Evolutionary conservation across 2,888 invertebrate genomes (phyloP), one percentile per base, ranked within the genome.

Genomic region (Blastobasis lacticolella): DNA sequence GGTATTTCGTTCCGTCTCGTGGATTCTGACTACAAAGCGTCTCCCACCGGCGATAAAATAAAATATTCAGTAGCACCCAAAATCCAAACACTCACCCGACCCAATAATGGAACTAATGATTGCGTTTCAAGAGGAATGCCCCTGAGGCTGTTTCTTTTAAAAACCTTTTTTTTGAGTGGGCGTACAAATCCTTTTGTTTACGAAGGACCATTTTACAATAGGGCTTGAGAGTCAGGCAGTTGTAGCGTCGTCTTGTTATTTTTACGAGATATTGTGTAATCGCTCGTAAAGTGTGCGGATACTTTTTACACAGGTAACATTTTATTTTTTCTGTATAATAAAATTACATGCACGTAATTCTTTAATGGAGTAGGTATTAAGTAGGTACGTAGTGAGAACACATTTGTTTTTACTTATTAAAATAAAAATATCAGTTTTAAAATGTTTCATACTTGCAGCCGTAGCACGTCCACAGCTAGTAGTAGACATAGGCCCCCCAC

Each of bases 161-260:
- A 57, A 61, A 49, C 60, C 60, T 54, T 61, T 23, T n/a, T 23
- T 67, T 73, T 61, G 62, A 78, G 78, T 70, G 74, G 75, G 71
- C 72, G 73, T 69, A 64, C 63, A 66, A 67, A 69, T 67, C 67
- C 69, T 73, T 80, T 23, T 80, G 79, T 81, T 80, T 77, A 69
- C 71, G 60, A 66, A 65, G 61, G 57, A 53, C 55, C 57, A 57
- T 63, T 69, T 62, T 63, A 56, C 56, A 56, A 52, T 50, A 49
- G 53, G 53, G 50, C 23, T 23, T 23, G 23, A 23, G 23, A 23
- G 23, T n/a, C 49, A 38, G 43, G 7, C 44, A 48, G 10, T 48
- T 37, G 9, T 49, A 9, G 10, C 38, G 45, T 45, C 38, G 49
- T 41, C 49, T 49, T 37, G 49, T 49, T 49, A 49, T 49, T 43